phyloP scores from a whole-genome alignment of 2,888 invertebrate genomes.

The Cerceris rybyensis region DNA sequence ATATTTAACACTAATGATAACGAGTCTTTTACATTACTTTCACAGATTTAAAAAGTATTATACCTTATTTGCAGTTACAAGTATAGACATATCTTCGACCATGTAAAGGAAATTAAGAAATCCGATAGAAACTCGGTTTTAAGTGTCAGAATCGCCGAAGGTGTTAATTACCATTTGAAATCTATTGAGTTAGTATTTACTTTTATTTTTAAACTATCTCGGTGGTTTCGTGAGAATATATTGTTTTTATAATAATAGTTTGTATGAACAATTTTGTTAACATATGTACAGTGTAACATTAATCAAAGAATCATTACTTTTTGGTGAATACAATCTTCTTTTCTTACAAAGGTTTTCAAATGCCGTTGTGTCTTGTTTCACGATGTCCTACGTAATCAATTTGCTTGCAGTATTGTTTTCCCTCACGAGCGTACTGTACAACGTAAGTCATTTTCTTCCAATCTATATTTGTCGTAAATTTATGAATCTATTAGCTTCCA shows the following conservation, averaged over 20 bases:
- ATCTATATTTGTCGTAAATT: too few species aligned
- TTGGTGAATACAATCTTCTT: neutral
- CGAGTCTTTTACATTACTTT: too few species aligned
- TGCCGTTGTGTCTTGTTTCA: neutral
- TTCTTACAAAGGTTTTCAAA: neutral
- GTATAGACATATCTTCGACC: slow-evolving; percentile 1
- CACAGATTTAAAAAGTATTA: too few species aligned
- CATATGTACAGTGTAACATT: too few species aligned
- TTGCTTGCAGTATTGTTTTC: neutral
- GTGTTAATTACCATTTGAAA: neutral
- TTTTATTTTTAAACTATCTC: neutral
- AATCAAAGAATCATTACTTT: too few species aligned
- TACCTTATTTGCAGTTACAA: neutral
- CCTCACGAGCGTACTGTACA: neutral
- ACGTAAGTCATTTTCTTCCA: neutral
- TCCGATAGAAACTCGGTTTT: neutral
- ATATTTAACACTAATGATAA: too few species aligned
- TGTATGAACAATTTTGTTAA: neutral
- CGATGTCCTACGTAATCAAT: neutral
- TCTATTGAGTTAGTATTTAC: neutral
- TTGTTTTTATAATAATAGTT: neutral
- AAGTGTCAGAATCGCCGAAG: neutral
- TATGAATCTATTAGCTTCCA: too few species aligned
- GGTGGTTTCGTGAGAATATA: neutral
- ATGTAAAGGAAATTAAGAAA: neutral